These are phyloP conservation scores for Crypturellus tataupa DNA, from an alignment of 2,797 vertebrate species.

Conservation along the genomic window DNA sequence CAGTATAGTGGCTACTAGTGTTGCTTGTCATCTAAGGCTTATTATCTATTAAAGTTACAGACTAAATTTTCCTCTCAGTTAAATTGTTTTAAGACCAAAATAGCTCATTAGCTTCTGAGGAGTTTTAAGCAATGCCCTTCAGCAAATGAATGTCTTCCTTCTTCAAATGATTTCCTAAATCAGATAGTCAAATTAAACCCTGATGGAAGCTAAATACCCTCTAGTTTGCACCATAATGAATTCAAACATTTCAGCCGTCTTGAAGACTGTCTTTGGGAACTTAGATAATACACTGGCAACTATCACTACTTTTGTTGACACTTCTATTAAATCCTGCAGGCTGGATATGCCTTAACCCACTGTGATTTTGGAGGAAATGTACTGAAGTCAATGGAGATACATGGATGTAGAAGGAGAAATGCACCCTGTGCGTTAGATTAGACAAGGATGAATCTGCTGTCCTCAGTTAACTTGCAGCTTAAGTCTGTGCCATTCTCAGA, in stretches of 20 bases:
- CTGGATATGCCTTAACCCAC: neutral
- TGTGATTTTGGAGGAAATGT: neutral
- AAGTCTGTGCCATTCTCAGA: neutral
- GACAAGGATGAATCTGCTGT: neutral
- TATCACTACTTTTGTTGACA: neutral
- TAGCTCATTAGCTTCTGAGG: neutral
- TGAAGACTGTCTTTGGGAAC: neutral
- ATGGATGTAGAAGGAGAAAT: neutral
- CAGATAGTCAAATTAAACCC: neutral
- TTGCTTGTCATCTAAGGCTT: neutral
- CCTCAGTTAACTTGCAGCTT: slow-evolving; percentile 2
- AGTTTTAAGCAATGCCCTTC: neutral
- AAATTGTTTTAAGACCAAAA: neutral
- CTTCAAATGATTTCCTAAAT: neutral
- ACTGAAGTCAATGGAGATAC: neutral
- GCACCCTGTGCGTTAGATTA: neutral
- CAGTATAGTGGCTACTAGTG: neutral
- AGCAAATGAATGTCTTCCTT: rapidly evolving
- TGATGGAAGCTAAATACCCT: neutral
- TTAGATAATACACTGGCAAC: neutral
- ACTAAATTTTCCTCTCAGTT: neutral
- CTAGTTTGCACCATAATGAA: neutral
- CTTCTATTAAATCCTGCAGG: neutral
- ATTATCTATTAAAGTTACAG: neutral
- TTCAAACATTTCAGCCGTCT: neutral